A percentile compares a stretch with the other conserved stretches of the same genome.
These are phyloP conservation scores for Ceyx melanurus DNA, from an alignment of 2,113 vertebrate species.

Conservation along the genomic window DNA sequence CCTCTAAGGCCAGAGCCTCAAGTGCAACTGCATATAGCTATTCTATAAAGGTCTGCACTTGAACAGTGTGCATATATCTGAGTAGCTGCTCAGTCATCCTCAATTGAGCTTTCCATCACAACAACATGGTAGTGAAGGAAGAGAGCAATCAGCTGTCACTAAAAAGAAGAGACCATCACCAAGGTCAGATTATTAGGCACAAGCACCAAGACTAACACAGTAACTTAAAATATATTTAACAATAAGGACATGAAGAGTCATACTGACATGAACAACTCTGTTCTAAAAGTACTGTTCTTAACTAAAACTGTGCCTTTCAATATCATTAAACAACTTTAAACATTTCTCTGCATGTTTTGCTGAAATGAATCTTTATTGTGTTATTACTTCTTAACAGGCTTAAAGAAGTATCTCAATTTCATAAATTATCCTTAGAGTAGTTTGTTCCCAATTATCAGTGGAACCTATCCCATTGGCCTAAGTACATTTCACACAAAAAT, in stretches of 20 bases:
- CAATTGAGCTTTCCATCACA: background rate
- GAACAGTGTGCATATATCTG: background rate
- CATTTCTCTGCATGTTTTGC: background rate
- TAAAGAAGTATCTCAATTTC: background rate
- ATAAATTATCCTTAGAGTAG: background rate
- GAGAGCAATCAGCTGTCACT: background rate
- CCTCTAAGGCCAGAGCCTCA: background rate
- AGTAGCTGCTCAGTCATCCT: background rate
- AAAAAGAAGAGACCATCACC: background rate
- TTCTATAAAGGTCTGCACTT: background rate
- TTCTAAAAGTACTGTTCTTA: background rate
- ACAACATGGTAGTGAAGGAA: background rate
- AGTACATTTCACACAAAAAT: background rate
- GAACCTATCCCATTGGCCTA: background rate
- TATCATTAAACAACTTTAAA: background rate
- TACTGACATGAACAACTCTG: accelerated
- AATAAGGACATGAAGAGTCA: background rate
- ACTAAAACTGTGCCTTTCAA: background rate
- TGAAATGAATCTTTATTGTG: background rate
- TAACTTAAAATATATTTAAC: background rate
- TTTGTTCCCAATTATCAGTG: background rate
- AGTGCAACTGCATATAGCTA: background rate
- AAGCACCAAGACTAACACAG: background rate
- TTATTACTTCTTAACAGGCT: background rate
- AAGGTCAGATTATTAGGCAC: background rate